These are phyloP conservation scores for Panthera tigris DNA, from an alignment of 2,113 vertebrate species.

Conservation along the genomic window DNA sequence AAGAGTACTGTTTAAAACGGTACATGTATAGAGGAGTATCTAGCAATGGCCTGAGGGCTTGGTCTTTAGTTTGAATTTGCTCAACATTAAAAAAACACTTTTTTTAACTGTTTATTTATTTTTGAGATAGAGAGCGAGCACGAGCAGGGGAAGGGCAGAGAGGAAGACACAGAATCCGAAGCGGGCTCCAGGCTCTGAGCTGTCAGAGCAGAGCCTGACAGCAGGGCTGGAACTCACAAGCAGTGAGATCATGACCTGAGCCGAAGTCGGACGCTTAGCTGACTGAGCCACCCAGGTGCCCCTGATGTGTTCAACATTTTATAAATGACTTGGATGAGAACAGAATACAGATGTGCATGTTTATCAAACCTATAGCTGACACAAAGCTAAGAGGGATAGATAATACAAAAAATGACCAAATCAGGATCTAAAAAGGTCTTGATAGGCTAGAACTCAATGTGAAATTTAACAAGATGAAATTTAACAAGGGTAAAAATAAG, in stretches of 20 bases:
- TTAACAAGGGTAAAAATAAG: constrained; percentile 51
- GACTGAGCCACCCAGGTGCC: no score
- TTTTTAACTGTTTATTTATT: no score
- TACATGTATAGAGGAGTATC: not conserved
- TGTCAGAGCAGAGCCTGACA: no score
- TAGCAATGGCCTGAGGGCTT: not conserved
- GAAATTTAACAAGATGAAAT: constrained; percentile 31
- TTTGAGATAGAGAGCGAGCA: no score
- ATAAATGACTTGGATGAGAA: not conserved
- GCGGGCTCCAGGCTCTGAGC: no score
- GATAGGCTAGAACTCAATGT: not conserved
- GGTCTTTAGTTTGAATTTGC: not conserved
- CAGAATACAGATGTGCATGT: not conserved
- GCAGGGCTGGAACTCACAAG: no score
- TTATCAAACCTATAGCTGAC: constrained; percentile 5
- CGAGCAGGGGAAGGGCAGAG: no score
- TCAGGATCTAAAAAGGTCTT: constrained; percentile 14
- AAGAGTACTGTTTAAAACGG: not conserved
- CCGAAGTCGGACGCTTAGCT: no score
- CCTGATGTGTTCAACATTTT: not conserved
- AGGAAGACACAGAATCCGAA: no score
- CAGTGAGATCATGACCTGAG: no score
- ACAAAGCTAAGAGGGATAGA: constrained; percentile 7
- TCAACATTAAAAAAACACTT: not conserved
- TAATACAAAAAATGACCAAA: not conserved